Base-by-base conservation (phyloP, 2,113 vertebrate genomes). In the Larimichthys crocea region DNA sequence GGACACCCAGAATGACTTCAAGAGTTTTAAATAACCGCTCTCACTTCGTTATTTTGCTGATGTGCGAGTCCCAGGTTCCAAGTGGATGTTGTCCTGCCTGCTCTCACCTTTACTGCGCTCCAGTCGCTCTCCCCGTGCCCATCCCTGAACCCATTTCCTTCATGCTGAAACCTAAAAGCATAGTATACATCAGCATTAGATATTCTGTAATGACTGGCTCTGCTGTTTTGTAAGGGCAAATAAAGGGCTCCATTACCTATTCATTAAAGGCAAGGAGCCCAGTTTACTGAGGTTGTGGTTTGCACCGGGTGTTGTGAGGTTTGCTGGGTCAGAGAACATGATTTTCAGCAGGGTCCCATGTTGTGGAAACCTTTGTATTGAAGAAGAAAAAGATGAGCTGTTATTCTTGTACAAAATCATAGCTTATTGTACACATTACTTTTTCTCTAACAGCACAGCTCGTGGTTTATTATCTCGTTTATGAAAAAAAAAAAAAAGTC, bases 321-420 rank as follows among this genome's bases (percentile, higher is more conserved):
- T 94, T 55, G 96, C 94, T 0, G 97, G 96, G 86, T 97, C 97
- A 6, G 97, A 98, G 89, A 98, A 99, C 94, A 99, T 99, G 62
- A 99, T 97, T 65, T 97, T 94, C 73, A 99, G 91, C 98, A 99
- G 99, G 0, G 97, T 97, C 98, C n/a, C 98, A 99, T 0, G 97
- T 99, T 72, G 95, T 96, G 4, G 96, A 96, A 82, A 96, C 96
- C 95, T 96, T 90, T 64, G 11, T 1, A 46, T 46, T 1, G 15
- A 17, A 72, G 35, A 14, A 10, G 35, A 59, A 48, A n/a, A 46
- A 46, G 44, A 14, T 14, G 14, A 46, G 44, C 3, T 52, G 50
- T 14, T 56, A 5, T 40, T 8, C 35, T 40, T 40, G 35, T 40
- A 9, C 35, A 8, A 40, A 40, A 40, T 40, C 35, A 40, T 40